These are phyloP conservation scores for Dascyllus trimaculatus DNA, from an alignment of 2,113 vertebrate genomes.

Conservation along the genomic window DNA sequence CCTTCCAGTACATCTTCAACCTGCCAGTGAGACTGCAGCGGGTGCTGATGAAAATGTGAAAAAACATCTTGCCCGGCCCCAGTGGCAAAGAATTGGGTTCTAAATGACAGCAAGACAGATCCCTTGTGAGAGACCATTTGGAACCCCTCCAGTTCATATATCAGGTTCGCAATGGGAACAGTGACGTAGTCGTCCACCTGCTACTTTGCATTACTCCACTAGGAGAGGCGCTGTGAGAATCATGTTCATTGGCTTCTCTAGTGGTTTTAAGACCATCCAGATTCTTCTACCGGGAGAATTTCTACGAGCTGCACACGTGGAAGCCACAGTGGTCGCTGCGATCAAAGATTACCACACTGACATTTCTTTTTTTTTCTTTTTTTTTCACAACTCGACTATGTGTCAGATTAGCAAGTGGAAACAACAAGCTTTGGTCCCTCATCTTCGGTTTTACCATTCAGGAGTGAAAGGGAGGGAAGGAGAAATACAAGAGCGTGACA, in stretches of 20 bases:
- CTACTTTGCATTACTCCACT: constrained; percentile 41
- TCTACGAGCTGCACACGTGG: background rate
- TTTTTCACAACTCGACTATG: background rate
- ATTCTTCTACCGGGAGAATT: constrained; percentile 1
- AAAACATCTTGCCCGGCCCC: constrained; percentile 46
- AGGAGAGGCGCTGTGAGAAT: constrained; percentile 31
- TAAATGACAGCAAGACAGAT: constrained; percentile 55
- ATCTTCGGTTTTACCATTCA: background rate
- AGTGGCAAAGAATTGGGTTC: constrained; percentile 50
- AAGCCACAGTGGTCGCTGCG: background rate
- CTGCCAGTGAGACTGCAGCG: constrained; percentile 54
- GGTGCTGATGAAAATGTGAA: constrained; percentile 63
- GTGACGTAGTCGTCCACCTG: constrained; percentile 44
- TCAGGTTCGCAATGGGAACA: constrained; percentile 38
- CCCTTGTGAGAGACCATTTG: constrained; percentile 58
- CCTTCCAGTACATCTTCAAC: constrained; percentile 57
- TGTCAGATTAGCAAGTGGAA: constrained; percentile 19
- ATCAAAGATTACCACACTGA: background rate
- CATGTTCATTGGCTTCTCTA: constrained; percentile 20
- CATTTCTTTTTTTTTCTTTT: background rate
- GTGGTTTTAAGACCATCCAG: constrained; percentile 32
- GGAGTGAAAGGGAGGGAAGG: background rate
- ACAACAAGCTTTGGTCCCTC: background rate
- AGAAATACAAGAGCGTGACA: background rate
- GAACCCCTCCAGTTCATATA: constrained; percentile 51